Evolutionary conservation across 53 echinoderm and acorn worm genomes (phyloP).

Genomic region (Hippasteria phrygiana): DNA sequence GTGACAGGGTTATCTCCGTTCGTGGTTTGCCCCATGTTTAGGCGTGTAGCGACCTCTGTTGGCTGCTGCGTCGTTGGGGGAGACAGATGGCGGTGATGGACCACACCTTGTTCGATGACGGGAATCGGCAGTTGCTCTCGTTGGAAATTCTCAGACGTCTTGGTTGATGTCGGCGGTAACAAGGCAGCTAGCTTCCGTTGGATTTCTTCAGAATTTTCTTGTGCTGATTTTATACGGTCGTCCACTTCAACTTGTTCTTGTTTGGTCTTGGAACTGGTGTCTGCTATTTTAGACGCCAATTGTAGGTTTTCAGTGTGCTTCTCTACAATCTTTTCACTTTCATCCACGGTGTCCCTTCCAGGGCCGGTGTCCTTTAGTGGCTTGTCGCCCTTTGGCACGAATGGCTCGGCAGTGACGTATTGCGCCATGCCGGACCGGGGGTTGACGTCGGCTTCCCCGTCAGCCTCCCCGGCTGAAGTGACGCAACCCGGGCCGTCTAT

Average conservation of each 20-base stretch:
- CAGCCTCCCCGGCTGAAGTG: background rate
- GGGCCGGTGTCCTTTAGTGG: background rate
- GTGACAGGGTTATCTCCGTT: background rate
- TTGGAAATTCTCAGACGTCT: background rate
- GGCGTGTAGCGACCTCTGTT: background rate
- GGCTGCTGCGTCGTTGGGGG: conserved; percentile 2
- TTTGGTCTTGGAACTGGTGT: background rate
- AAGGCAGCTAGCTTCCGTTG: background rate
- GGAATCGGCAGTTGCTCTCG: conserved; percentile 46
- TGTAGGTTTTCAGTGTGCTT: background rate
- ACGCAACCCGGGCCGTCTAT: background rate
- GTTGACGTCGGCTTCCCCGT: background rate
- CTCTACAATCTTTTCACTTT: background rate
- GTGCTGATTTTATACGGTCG: background rate
- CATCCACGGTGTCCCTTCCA: background rate
- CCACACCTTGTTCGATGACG: conserved; percentile 59
- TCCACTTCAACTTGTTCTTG: background rate
- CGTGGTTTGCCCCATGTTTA: no score
- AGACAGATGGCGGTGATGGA: conserved; percentile 38
- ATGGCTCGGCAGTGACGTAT: conserved; percentile 36
- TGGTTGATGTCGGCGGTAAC: background rate
- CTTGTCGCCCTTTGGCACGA: background rate
- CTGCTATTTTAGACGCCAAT: background rate
- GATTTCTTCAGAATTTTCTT: background rate
- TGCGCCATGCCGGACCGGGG: conserved; percentile 11